Base-by-base conservation (phyloP, 2,797 vertebrate species). In the Acanthurus lineatus region DNA sequence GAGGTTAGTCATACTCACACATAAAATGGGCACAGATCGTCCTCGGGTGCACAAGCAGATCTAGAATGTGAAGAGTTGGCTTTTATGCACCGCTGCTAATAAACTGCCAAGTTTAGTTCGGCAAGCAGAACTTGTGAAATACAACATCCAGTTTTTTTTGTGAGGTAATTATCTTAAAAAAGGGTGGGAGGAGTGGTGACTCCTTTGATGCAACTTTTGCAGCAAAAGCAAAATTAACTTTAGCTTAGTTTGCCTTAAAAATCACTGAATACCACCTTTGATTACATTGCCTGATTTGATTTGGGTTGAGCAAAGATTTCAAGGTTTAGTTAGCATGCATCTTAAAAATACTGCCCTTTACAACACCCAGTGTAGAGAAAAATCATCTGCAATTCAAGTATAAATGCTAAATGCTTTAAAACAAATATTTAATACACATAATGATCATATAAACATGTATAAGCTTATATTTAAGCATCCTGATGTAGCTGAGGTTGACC, bases 1-100 rank as follows among this genome's bases (percentile, higher is more conserved):
- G 94, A 93, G 93, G 96, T 96, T 74, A 95, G 95, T 92, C 86
- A 97, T 98, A 99, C 97, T 99, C 97, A 98, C 97, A 99, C 96
- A 97, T 96, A 97, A 97, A 96, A 97, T 82, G 96, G 96, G 96
- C 95, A 97, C 95, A 96, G 95, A 95, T 97, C 97, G 93, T 97
- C 97, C 95, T 96, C 97, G 90, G 97, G 96, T 96, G 97, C 94
- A 96, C 96, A 93, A 95, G 97, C 96, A 96, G 97, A 97, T 98
- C 97, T 99, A 98, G 95, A 98, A 98, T 92, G 96, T 96, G 96
- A 96, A 96, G 90, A 98, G 96, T 94, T 42, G 95, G 73, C 83
- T 88, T 96, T 97, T 97, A 97, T 96, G 96, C 94, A 96, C 95
- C 79, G 28, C 87, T 91, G 94, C 95, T 94, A 95, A 96, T 92